Conservation (phyloP, 2,113 vertebrate genomes). For the Larimichthys polyactis region DNA sequence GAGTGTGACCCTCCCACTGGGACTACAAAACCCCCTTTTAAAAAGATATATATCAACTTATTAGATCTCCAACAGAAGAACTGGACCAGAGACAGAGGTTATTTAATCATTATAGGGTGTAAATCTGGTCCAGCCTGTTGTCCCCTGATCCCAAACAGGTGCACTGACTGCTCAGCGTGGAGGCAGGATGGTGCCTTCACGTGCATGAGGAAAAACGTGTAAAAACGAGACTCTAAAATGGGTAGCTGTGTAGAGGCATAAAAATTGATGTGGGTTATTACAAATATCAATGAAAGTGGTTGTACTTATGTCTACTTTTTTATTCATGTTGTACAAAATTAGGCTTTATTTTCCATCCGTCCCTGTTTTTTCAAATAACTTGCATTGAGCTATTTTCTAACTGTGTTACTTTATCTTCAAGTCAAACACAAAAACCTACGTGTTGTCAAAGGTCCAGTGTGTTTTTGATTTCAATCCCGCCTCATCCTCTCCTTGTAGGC, state of each 20-base stretch:
- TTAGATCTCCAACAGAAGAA: neutral
- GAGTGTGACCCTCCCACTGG: neutral
- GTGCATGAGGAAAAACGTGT: neutral
- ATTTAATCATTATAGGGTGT: neutral
- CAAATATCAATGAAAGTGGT: neutral
- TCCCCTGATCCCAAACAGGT: constrained; percentile 55
- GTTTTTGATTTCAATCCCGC: too few species aligned
- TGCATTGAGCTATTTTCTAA: neutral
- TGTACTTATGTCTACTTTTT: neutral
- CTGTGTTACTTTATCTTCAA: neutral
- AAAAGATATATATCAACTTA: neutral
- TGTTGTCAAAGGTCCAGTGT: neutral
- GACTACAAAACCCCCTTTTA: neutral
- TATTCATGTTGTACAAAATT: neutral
- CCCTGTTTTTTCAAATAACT: neutral
- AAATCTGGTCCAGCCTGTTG: neutral
- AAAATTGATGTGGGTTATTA: neutral
- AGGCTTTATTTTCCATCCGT: neutral
- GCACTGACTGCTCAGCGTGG: neutral
- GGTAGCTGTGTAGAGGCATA: too few species aligned
- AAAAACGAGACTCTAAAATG: neutral
- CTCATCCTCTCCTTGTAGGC: too few species aligned
- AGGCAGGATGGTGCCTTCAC: constrained; percentile 54
- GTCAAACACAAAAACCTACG: neutral
- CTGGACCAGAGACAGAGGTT: neutral